phyloP scores from a whole-genome alignment of 2,113 vertebrate genomes.

The Cepphus grylle region DNA sequence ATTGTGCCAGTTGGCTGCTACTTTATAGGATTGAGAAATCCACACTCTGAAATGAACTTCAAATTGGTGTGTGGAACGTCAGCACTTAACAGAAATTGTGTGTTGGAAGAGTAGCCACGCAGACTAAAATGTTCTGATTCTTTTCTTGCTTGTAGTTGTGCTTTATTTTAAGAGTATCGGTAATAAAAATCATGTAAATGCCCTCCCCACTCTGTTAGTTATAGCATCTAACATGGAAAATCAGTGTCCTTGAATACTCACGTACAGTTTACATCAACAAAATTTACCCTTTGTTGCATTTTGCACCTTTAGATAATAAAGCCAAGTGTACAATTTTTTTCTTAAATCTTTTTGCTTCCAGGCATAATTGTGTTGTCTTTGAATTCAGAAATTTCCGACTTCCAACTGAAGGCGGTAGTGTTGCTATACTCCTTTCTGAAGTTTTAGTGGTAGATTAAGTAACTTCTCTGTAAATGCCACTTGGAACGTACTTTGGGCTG shows the following conservation, averaged over 20 bases:
- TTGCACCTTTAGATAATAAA: neutral
- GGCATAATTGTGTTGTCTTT: neutral
- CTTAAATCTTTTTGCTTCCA: neutral
- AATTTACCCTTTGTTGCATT: neutral
- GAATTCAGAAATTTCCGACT: neutral
- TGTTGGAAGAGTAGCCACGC: neutral
- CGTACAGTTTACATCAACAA: neutral
- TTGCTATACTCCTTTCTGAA: neutral
- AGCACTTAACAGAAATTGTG: rapidly evolving
- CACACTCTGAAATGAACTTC: neutral
- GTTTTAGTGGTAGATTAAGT: neutral
- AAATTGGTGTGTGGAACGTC: neutral
- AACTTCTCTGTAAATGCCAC: neutral
- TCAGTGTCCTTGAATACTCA: neutral
- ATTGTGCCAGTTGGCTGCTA: neutral
- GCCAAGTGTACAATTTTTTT: neutral
- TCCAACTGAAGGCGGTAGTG: rapidly evolving
- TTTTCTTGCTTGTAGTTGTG: neutral
- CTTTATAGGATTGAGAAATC: neutral
- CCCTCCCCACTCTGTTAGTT: neutral
- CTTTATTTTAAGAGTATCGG: neutral
- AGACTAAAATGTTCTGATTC: neutral
- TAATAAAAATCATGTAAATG: neutral
- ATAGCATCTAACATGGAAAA: neutral
- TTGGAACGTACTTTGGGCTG: neutral